Evolutionary conservation across 1,140 invertebrate species (phyloP), one percentile per base, ranked within the genome.

Genomic region (Drosophila elegans): DNA sequence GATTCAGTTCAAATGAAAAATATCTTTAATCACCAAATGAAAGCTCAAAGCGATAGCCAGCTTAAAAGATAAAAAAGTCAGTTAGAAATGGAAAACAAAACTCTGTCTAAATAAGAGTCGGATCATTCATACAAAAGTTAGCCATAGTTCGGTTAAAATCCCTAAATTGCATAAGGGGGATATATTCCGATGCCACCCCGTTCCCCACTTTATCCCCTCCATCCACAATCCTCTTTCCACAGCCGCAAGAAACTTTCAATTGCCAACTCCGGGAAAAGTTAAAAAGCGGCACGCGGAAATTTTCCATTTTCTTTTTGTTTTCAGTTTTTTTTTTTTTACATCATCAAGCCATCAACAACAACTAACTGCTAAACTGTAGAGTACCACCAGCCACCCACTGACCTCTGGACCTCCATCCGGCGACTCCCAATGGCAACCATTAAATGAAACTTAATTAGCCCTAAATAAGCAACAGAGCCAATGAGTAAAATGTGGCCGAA

Each of bases 371-470:
- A 78, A 78, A 78, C 67, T 78, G 74, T 54, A 78, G 72, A 62
- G 68, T 71, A 71, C 74, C 57, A 36, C 59, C 34, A 52, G 25
- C 56, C 69, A 77, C 63, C 56, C 48, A n/a, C 42, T 71, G 44
- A 69, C 68, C 66, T 57, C 68, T 36, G 49, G 12, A 69, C 36
- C 64, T 29, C n/a, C 48, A 41, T 5, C 36, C 13, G 46, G 44
- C 42, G 55, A 46, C 55, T 59, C 57, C 52, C 63, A 69, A 48
- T 67, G 63, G 62, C 74, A 77, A 45, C 75, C 68, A 74, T 79
- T 79, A 78, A 79, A 79, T 67, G 67, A 78, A 79, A 71, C 66
- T 78, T 81, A 88, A 86, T 82, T 88, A 88, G 83, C 71, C 64
- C 82, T 75, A 86, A 80, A 86, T 81, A 81, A 67, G 69, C 78